These are phyloP conservation scores for Dicentrarchus labrax DNA, from an alignment of 2,113 vertebrate species.

Conservation along the genomic window DNA sequence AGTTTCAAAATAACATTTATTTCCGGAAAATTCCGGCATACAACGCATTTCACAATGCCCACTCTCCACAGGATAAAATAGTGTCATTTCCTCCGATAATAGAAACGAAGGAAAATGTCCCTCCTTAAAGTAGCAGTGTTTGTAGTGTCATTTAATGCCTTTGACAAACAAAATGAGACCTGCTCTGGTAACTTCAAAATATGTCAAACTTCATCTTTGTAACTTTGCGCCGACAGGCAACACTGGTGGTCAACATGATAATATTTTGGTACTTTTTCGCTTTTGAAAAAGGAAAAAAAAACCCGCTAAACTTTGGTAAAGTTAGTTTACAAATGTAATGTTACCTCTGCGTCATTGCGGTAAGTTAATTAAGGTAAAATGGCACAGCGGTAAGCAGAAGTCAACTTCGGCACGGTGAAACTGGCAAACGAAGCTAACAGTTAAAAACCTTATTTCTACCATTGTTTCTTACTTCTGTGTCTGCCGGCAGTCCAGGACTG, in stretches of 20 bases:
- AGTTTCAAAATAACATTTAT: constrained; percentile 13
- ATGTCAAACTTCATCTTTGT: not conserved
- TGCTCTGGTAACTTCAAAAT: not conserved
- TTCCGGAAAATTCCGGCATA: constrained; percentile 21
- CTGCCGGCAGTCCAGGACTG: constrained; percentile 86
- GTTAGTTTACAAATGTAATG: not conserved
- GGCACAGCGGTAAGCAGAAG: not conserved
- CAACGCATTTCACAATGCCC: not conserved
- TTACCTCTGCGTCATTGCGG: no score
- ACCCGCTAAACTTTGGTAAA: constrained; percentile 6
- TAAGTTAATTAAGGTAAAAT: not conserved
- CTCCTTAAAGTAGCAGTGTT: not conserved
- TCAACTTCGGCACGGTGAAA: constrained; percentile 16
- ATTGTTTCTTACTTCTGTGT: constrained; percentile 87
- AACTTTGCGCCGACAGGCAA: not conserved
- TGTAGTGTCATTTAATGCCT: not conserved
- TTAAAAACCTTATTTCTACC: not conserved
- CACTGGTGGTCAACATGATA: not conserved
- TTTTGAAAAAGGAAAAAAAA: not conserved
- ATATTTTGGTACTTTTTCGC: not conserved
- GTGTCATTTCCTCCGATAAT: not conserved
- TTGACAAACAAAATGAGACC: not conserved
- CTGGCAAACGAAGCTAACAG: not conserved
- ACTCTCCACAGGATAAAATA: not conserved
- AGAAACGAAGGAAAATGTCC: no score